Evolutionary conservation across 2,888 invertebrate genomes (phyloP).

Genomic region (Ceramica pisi): DNA sequence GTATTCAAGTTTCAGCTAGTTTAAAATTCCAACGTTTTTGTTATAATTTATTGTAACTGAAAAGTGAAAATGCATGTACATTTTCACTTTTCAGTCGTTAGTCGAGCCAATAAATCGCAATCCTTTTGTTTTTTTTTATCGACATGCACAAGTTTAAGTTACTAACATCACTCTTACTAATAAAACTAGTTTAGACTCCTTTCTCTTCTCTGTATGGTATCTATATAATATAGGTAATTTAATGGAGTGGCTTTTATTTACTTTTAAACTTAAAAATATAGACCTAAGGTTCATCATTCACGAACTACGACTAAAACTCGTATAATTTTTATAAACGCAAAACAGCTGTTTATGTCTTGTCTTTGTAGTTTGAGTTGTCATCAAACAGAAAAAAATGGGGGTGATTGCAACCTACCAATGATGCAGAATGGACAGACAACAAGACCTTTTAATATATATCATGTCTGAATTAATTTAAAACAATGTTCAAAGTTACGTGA

Average conservation of each 20-base stretch:
- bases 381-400: not conserved
- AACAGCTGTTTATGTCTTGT: not conserved
- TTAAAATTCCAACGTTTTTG: not conserved
- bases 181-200: constrained; percentile 57
- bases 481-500: constrained; percentile 2
- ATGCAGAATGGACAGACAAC: constrained; percentile 17
- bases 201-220: constrained; percentile 39
- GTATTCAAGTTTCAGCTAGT: not conserved
- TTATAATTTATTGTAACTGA: not conserved
- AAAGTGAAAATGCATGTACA: constrained; percentile 1
- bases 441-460: not conserved
- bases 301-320: too few relatives aligned
- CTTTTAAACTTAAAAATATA: not conserved
- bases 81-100: too few relatives aligned
- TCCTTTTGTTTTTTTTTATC: constrained; percentile 27
- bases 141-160: constrained; percentile 19
- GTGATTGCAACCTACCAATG: not conserved
- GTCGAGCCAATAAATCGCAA: constrained; percentile 4
- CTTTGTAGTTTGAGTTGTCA: not conserved
- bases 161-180: constrained; percentile 37
- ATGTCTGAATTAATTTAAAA: not conserved
- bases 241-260: constrained; percentile 5
- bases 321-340: not conserved
- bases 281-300: too few relatives aligned
- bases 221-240: constrained; percentile 13